Evolutionary conservation across 2,113 vertebrate genomes (phyloP), one percentile per base, ranked within the genome.

Genomic region (Platichthys flesus): DNA sequence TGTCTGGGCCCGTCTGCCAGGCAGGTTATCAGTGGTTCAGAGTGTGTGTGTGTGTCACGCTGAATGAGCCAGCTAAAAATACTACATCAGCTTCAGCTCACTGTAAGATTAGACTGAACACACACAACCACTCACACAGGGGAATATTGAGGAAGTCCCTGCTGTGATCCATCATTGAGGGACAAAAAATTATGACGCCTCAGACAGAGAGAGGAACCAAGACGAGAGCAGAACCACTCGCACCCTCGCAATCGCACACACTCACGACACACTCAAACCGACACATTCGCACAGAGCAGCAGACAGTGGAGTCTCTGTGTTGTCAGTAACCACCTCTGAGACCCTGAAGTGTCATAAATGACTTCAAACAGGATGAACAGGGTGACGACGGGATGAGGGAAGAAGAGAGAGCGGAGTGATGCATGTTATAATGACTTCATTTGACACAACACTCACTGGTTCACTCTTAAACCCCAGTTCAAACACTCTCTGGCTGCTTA

Each of bases 291-390:
- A 54, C 51, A 3, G 3, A 45, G 64, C 62, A 45, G 58, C 54
- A 85, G 76, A 88, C 69, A 89, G 76, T 76, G 18, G 67, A 84
- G 78, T 76, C 79, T 87, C 88, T 83, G 70, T 87, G 82, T 84
- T 78, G 81, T 84, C 80, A 82, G 81, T 72, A 76, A 82, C 85
- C 86, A 86, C 85, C 79, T 80, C 28, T 2, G 9, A 89, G 87
- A 87, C 82, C 77, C 82, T n/a, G 82, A 90, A 73, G 85, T 90
- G 87, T 90, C 84, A 85, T 80, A 71, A 89, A 89, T 56, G 80
- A 86, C 85, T 89, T 88, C 81, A 88, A 86, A 86, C 62, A 81
- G 61, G 80, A 81, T 9, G 2, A 24, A 54, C 51, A 20, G 45
- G 68, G 77, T 63, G 78, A 79, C 1, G 47, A 60, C 31, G 57